Evolutionary conservation across 2,113 vertebrate species (phyloP), one percentile per base, ranked within the genome.

Genomic region (Gasterosteus nipponicus): DNA sequence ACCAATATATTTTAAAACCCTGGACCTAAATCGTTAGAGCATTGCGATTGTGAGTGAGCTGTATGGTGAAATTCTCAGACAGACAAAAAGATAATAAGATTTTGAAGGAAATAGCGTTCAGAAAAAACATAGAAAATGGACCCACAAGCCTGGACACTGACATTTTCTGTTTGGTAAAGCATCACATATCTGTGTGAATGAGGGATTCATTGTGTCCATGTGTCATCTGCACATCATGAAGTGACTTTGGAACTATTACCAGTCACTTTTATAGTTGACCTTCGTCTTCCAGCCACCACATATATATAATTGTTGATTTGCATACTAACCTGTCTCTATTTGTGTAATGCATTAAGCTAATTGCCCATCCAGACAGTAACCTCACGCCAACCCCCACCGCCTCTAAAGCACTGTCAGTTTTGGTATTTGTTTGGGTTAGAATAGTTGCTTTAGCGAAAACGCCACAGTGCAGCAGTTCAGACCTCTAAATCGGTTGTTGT

Each of bases 301-400:
- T 78, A 77, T 78, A 81, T 75, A 67, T 70, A 73, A 82, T 85
- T 67, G 77, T 83, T 87, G 22, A 46, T 83, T 67, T 84, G 57
- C 58, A 47, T 81, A 66, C 60, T 65, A 72, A 81, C 66, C 51
- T 80, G 81, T 85, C 83, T 87, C 90, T 88, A 85, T 63, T 41
- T 56, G 44, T 67, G 76, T 89, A 86, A 88, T 87, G 64, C 72
- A 69, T 74, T 15, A 54, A 39, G 80, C 79, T 89, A 89, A 90
- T 85, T 71, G 77, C 59, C 57, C 41, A 47, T 51, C n/a, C 14
- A 73, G 75, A 79, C 56, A 73, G 51, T 60, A 59, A 78, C 80
- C 67, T 74, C 57, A 22, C 16, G 10, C 58, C 68, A 44, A 51
- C 16, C 26, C 35, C 33, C 74, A 14, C 51, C 64, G 15, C 38